Evolutionary conservation across 2,888 invertebrate genomes (phyloP).

Genomic region (Itoplectis maculator): DNA sequence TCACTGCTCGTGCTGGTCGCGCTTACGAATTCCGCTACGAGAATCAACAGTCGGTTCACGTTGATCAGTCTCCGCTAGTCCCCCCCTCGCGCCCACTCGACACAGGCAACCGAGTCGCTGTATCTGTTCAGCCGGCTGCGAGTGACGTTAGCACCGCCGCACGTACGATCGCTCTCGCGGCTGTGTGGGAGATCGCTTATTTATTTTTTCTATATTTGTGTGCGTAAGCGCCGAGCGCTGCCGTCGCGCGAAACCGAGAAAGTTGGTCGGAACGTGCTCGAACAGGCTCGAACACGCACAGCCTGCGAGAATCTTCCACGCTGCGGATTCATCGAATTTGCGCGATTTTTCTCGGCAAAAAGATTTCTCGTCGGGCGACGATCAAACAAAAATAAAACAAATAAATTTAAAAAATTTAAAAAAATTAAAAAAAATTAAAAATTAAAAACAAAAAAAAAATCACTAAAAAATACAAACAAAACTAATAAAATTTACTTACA

Average conservation of each 20-base stretch:
- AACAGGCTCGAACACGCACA: slow-evolving; percentile 56
- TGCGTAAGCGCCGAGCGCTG: slow-evolving; percentile 25
- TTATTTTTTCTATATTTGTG: slow-evolving; percentile 11
- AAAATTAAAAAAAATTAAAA: too few relatives aligned
- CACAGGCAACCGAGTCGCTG: neutral
- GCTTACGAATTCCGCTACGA: slow-evolving; percentile 24
- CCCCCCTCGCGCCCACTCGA: neutral
- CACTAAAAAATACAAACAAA: too few relatives aligned
- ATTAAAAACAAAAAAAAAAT: too few relatives aligned
- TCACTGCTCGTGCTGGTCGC: neutral
- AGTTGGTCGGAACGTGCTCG: slow-evolving; percentile 53
- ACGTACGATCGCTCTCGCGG: slow-evolving; percentile 1
- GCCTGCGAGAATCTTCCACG: slow-evolving; percentile 9
- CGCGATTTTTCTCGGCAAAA: neutral
- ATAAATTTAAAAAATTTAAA: too few relatives aligned
- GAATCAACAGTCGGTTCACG: slow-evolving; percentile 29
- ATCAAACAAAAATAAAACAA: too few relatives aligned
- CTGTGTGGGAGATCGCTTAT: slow-evolving; percentile 1
- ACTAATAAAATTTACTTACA: too few relatives aligned
- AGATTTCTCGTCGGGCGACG: too few relatives aligned
- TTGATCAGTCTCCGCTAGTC: slow-evolving; percentile 2
- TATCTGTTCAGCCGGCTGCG: slow-evolving; percentile 15
- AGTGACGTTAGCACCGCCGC: slow-evolving; percentile 25
- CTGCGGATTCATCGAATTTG: neutral
- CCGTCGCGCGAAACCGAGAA: slow-evolving; percentile 55